phyloP scores from a whole-genome alignment of 53 echinoderm and acorn worm genomes.

The Crossaster papposus region DNA sequence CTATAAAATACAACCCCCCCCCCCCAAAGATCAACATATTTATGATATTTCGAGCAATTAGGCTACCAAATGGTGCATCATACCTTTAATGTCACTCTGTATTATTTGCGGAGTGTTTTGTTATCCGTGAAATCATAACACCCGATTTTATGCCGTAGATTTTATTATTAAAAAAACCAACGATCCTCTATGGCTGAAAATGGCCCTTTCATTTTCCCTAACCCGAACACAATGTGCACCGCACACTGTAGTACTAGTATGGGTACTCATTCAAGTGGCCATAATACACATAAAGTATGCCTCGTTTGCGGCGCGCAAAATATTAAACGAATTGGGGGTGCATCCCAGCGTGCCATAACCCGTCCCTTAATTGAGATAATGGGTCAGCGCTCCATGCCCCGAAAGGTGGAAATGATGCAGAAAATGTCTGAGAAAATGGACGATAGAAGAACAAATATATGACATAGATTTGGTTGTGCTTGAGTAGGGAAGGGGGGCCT shows the following conservation, averaged over 20 bases:
- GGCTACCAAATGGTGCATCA: no score
- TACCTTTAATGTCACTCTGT: no score
- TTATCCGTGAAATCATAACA: no score
- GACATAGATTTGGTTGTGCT: conserved; percentile 18
- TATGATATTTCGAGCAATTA: no score
- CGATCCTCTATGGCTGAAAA: no score
- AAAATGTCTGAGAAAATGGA: background rate
- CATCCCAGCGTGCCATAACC: conserved; percentile 41
- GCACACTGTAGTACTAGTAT: background rate
- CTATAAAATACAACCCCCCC: no score
- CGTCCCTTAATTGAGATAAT: conserved; percentile 36
- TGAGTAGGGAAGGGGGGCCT: background rate
- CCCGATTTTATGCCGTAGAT: no score
- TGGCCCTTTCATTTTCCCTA: background rate
- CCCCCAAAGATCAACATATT: no score
- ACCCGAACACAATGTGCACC: background rate
- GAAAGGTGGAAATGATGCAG: conserved; percentile 43
- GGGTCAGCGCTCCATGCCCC: conserved; percentile 33
- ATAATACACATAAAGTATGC: conserved; percentile 32
- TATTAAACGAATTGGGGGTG: conserved; percentile 34
- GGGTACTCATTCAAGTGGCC: background rate
- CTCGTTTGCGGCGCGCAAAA: conserved; percentile 34
- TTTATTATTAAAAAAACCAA: no score
- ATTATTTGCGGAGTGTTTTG: no score
- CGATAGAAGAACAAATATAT: background rate